Conservation (phyloP, 2,113 vertebrate species). For the Grus americana region DNA sequence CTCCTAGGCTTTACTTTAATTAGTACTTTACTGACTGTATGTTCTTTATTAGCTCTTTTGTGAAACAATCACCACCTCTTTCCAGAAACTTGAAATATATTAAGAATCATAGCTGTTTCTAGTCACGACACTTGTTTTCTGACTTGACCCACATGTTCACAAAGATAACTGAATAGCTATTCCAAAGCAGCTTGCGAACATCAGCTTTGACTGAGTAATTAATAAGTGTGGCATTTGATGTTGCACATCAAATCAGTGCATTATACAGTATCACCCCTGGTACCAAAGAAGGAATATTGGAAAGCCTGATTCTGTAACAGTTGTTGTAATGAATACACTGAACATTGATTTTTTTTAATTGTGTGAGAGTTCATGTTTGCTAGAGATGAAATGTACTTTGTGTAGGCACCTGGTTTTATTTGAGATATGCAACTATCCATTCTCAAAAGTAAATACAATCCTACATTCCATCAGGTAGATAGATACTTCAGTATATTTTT, state of each 20-base stretch:
- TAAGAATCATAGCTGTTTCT: not conserved
- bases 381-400: conserved; percentile 27
- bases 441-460: not conserved
- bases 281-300: not conserved
- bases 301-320: not conserved
- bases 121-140: not conserved
- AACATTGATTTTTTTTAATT: conserved; percentile 37
- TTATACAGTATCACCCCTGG: too few relatives aligned
- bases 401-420: conserved; percentile 8
- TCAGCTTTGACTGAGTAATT: not conserved
- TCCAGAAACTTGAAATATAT: not conserved
- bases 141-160: not conserved
- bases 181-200: not conserved
- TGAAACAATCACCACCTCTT: not conserved
- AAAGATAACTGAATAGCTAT: not conserved
- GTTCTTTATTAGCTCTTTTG: not conserved
- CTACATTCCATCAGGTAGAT: not conserved
- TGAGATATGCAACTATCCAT: not conserved
- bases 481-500: not conserved
- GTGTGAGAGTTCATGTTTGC: not conserved
- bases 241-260: not conserved
- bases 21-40: not conserved
- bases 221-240: not conserved
- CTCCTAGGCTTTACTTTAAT: not conserved
- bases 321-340: not conserved